These are phyloP conservation scores for Volucella bombylans DNA, from an alignment of 2,888 invertebrate genomes.

Conservation along the genomic window DNA sequence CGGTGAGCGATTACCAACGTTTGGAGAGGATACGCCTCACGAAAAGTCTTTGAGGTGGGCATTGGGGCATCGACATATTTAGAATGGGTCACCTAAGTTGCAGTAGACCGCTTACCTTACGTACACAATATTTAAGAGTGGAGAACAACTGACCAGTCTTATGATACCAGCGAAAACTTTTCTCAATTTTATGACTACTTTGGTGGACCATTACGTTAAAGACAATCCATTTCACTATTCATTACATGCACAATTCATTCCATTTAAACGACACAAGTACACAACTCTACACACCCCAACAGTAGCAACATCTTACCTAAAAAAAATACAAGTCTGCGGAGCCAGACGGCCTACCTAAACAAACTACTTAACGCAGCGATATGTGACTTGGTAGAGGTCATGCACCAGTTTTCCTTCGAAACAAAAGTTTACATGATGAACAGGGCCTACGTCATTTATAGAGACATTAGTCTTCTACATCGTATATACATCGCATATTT, in stretches of 20 bases:
- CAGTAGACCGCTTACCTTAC: constrained; percentile 96
- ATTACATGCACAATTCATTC: constrained; percentile 97
- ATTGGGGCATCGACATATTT: constrained; percentile 99
- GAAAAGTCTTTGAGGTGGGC: constrained; percentile 93
- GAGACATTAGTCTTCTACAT: no score
- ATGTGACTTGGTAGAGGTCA: no score
- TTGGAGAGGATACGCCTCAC: constrained; percentile 95
- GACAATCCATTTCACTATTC: constrained; percentile 99
- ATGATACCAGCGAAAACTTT: constrained; percentile 97
- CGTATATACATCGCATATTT: no score
- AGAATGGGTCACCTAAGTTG: constrained; percentile 95
- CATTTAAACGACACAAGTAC: no score
- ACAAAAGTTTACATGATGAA: no score
- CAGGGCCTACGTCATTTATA: no score
- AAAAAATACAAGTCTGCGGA: no score
- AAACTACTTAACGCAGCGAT: no score
- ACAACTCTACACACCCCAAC: no score
- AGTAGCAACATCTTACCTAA: no score
- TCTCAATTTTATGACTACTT: constrained; percentile 97
- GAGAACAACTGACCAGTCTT: constrained; percentile 94
- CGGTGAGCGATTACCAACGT: constrained; percentile 93
- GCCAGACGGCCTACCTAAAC: no score
- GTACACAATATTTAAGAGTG: constrained; percentile 95
- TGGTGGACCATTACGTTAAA: constrained; percentile 98
- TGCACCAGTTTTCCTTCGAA: no score